phyloP scores from a whole-genome alignment of 2,113 vertebrate species.

The Cheilinus undulatus region DNA sequence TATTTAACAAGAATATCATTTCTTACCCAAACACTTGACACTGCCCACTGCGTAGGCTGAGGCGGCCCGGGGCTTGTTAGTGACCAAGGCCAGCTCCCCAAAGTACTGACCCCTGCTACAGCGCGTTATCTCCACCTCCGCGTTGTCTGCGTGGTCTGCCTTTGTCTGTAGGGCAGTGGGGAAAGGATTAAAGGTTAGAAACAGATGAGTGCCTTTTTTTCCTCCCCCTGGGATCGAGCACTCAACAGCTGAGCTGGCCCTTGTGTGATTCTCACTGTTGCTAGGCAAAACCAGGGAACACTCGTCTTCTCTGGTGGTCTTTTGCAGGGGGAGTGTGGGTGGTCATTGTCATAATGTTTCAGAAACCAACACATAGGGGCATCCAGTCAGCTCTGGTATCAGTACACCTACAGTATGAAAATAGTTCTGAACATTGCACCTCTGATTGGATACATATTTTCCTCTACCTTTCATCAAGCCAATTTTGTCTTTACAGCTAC shows the following conservation, averaged over 20 bases:
- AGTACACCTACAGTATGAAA: too few species aligned
- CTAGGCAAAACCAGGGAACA: slow-evolving; percentile 54
- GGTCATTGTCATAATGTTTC: slow-evolving; percentile 21
- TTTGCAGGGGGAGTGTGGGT: slow-evolving; percentile 37
- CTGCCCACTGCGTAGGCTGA: slow-evolving; percentile 94
- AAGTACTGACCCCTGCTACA: slow-evolving; percentile 97
- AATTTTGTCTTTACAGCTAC: too few species aligned
- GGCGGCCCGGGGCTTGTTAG: slow-evolving; percentile 98
- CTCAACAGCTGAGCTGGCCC: slow-evolving; percentile 32
- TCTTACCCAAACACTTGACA: slow-evolving; percentile 96
- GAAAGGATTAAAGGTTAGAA: slow-evolving; percentile 53
- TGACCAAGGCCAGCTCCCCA: slow-evolving; percentile 97
- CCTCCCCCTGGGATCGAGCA: not conserved
- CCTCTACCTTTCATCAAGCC: too few species aligned
- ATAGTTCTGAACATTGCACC: too few species aligned
- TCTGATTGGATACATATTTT: too few species aligned
- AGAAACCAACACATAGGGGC: not conserved
- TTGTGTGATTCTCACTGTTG: slow-evolving; percentile 47
- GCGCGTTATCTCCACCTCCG: slow-evolving; percentile 95
- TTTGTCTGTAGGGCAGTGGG: slow-evolving; percentile 85
- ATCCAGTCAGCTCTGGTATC: too few species aligned
- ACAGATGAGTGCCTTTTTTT: not conserved
- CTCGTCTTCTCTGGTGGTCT: slow-evolving; percentile 25
- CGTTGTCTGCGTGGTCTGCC: slow-evolving; percentile 89
- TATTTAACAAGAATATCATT: not conserved